Percentiles rank a stretch among this genome's conserved stretches.
Evolutionary conservation across 2,888 invertebrate genomes (phyloP).

Genomic region (Aphidoletes aphidimyza): DNA sequence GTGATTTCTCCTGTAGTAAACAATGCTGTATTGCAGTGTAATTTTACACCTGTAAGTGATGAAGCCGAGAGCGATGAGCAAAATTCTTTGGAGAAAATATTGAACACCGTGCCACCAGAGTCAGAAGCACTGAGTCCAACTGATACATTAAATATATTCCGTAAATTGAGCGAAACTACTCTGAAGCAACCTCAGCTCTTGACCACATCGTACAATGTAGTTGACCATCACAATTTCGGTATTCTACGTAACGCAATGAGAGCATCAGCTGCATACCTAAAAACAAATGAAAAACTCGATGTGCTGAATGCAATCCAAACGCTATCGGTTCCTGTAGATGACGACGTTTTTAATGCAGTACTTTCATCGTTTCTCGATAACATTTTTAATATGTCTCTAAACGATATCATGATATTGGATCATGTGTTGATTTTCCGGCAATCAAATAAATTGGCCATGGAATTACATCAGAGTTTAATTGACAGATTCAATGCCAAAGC

Average conservation of each 20-base stretch:
- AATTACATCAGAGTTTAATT: background rate
- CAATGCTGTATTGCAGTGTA: too few relatives aligned
- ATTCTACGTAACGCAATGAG: background rate
- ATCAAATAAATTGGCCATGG: background rate
- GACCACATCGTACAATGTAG: background rate
- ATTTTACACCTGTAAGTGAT: too few relatives aligned
- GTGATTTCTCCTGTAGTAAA: too few relatives aligned
- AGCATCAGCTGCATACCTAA: background rate
- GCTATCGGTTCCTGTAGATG: background rate
- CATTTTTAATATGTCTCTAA: background rate
- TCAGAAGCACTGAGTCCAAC: background rate
- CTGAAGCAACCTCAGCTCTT: background rate
- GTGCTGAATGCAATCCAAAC: background rate
- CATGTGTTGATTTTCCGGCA: background rate
- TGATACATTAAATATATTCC: background rate
- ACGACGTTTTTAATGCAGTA: background rate
- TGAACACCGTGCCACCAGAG: background rate
- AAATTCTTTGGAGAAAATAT: background rate
- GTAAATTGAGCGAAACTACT: background rate
- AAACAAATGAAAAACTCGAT: background rate
- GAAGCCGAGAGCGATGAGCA: too few relatives aligned
- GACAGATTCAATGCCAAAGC: background rate
- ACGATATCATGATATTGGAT: slow-evolving; percentile 29
- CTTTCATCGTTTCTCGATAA: background rate
- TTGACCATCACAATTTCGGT: background rate